Evolutionary conservation across 2,888 invertebrate genomes (phyloP), one percentile per base, ranked within the genome.

Genomic region (Elysia crispata): DNA sequence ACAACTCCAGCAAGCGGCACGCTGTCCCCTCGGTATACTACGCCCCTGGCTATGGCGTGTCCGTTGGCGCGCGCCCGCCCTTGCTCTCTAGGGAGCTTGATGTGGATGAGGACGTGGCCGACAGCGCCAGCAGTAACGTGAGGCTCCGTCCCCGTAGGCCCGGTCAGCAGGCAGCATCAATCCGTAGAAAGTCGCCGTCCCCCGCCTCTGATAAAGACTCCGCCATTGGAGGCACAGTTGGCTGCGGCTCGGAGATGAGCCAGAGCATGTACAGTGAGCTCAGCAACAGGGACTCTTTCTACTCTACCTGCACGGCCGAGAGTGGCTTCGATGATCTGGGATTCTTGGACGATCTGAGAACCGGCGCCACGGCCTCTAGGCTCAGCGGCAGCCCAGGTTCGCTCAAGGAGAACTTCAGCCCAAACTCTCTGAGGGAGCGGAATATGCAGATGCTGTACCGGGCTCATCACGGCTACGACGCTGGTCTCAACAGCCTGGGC

Each of bases 401-500:
- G 5, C 78, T 89, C 25, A 86, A 88, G 74, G 89, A 87, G 23
- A 90, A 89, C 81, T 88, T 85, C 76, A 88, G 88, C 80, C 87
- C 89, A 1, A 84, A 83, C 8, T 89, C 89, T 20, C 76, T 89
- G 77, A 84, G 85, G 73, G 88, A 89, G 78, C 86, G 86, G 50
- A 86, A 85, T 69, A 41, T 77, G 49, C 73, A 57, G 57, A 54
- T 66, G 69, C 74, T 49, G 75, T 74, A 49, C 67, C 54, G 57
- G 15, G 81, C 74, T 31, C 83, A 77, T 25, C 77, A 54, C 70
- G 77, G 77, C 50, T 6, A 70, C n/a, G 77, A 79, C 74, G 64
- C 77, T 28, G 77, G 82, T 30, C 49, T 74, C 20, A 79, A 74
- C 49, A 77, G 30, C 60, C 49, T 75, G 11, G 69, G 77, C 31